phyloP scores from a whole-genome alignment of 2,113 vertebrate genomes.

The Petrocephalus zakoni region DNA sequence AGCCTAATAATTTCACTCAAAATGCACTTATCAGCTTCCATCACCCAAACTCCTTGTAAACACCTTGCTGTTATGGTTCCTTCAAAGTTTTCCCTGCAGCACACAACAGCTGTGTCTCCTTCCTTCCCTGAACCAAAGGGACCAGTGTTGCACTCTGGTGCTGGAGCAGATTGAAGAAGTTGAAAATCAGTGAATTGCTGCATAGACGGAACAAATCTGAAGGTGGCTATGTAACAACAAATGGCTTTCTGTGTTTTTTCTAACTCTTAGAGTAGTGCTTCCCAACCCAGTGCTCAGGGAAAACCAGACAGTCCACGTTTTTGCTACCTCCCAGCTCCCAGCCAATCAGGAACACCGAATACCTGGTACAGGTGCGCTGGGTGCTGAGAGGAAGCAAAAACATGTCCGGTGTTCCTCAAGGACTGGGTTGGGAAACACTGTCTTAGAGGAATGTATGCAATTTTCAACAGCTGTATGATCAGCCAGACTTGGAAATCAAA shows the following conservation, averaged over 20 bases:
- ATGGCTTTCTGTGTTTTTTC: not conserved
- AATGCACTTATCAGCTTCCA: constrained; percentile 45
- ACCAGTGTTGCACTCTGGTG: not conserved
- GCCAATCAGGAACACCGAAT: too few relatives aligned
- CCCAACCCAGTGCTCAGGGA: not conserved
- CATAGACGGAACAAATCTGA: not conserved
- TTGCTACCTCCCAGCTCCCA: too few relatives aligned
- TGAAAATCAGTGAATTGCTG: too few relatives aligned
- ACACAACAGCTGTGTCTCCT: not conserved
- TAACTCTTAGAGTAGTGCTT: too few relatives aligned
- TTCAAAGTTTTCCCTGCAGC: constrained; percentile 5
- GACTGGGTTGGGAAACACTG: too few relatives aligned
- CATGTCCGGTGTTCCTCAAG: too few relatives aligned
- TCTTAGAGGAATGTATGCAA: not conserved
- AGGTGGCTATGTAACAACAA: not conserved
- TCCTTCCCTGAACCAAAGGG: not conserved
- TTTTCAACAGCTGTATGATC: not conserved
- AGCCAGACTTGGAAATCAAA: not conserved
- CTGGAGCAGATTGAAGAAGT: not conserved
- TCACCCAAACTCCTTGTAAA: not conserved
- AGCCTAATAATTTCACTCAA: constrained; percentile 56
- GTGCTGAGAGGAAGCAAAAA: too few relatives aligned
- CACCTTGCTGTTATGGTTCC: not conserved
- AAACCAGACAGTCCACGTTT: not conserved
- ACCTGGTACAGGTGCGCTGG: too few relatives aligned